phyloP scores from a whole-genome alignment of 2,113 vertebrate genomes.

The Silurus meridionalis region DNA sequence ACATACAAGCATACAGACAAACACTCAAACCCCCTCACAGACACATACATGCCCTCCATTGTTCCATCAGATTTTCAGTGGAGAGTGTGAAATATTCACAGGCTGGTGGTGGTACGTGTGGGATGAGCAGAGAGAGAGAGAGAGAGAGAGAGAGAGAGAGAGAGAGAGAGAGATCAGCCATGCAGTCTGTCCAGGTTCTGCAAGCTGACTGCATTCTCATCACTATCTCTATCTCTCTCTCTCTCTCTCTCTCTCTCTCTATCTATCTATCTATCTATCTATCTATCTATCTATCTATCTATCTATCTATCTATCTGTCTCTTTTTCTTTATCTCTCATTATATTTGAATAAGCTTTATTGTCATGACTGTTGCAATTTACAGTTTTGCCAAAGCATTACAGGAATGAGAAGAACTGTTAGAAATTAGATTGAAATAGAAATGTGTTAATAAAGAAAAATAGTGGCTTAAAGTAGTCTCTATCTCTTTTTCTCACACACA shows the following conservation, averaged over 20 bases:
- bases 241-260: background rate
- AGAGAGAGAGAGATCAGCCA: background rate
- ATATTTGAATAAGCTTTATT: background rate
- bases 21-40: slow-evolving; percentile 35
- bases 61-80: slow-evolving; percentile 67
- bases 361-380: no score
- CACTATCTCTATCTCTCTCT: background rate
- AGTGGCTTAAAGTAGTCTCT: background rate
- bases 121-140: slow-evolving; percentile 59
- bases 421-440: background rate
- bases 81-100: slow-evolving; percentile 72
- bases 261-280: background rate
- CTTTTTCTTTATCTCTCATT: background rate
- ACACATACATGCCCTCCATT: slow-evolving; percentile 40
- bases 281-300: background rate
- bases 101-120: slow-evolving; percentile 33
- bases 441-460: background rate
- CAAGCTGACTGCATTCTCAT: background rate
- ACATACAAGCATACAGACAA: slow-evolving; percentile 38
- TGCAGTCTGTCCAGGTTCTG: background rate
- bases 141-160: slow-evolving; percentile 49
- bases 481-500: slow-evolving; percentile 8
- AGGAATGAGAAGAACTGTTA: no score
- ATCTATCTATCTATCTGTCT: background rate
- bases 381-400: no score